These are phyloP conservation scores for Thunnus maccoyii DNA, from an alignment of 2,113 vertebrate species.

Conservation along the genomic window DNA sequence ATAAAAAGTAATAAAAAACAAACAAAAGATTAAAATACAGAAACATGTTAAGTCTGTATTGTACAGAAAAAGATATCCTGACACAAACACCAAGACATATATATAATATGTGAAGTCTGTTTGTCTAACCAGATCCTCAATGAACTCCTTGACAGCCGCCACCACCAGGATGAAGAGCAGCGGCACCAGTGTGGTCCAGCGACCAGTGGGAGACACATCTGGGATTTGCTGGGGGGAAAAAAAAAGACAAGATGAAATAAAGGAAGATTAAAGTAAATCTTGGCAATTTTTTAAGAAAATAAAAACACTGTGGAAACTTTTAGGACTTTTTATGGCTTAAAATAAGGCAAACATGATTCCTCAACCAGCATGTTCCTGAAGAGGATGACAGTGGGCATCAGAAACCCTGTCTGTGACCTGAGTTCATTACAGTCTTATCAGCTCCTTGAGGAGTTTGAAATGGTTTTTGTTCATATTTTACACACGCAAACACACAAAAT, in stretches of 20 bases:
- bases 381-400: too few relatives aligned
- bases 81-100: not conserved
- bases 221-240: constrained; percentile 93
- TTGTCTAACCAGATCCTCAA: constrained; percentile 96
- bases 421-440: not conserved
- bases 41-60: too few relatives aligned
- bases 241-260: not conserved
- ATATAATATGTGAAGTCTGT: not conserved
- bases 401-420: not conserved
- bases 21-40: too few relatives aligned
- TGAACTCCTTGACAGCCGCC: constrained; percentile 97
- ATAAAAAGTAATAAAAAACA: too few relatives aligned
- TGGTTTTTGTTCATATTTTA: not conserved
- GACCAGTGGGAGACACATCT: constrained; percentile 97
- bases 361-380: not conserved
- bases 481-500: not conserved
- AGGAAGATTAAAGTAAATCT: not conserved
- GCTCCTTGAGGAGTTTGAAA: not conserved
- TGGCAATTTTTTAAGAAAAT: not conserved
- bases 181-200: constrained; percentile 97
- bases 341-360: not conserved
- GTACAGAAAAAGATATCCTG: too few relatives aligned
- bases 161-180: constrained; percentile 98
- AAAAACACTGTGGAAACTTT: not conserved
- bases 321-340: not conserved